Base-by-base conservation (phyloP, 2,888 invertebrate species). In the Stenodera caucasica region DNA sequence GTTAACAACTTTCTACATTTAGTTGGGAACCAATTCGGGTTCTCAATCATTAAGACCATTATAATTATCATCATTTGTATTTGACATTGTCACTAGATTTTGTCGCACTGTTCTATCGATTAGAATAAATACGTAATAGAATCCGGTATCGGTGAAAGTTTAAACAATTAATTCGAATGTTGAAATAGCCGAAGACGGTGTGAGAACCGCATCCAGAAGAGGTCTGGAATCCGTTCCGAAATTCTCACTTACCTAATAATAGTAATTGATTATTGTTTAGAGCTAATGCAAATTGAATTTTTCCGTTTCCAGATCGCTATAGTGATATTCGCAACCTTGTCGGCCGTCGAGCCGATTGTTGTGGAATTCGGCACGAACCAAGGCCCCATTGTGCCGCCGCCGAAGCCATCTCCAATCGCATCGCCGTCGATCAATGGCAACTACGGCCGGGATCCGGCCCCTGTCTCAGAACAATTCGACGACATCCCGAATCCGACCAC, bases 281-380 rank as follows among this genome's bases (percentile, higher is more conserved):
- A n/a, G n/a, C n/a, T n/a, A n/a, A n/a, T n/a, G n/a, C n/a, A n/a
- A n/a, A n/a, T n/a, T n/a, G n/a, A n/a, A n/a, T n/a, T n/a, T n/a
- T n/a, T n/a, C n/a, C n/a, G n/a, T 6, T 51, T 51, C 2, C 29
- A 51, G 29, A 51, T 49, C 3, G 8, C 29, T 30, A 15, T 32
- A 18, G 18, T 18, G 14, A 11, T 51, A n/a, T n/a, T 76, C 56
- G 57, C 72, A 52, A 69, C 72, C 66, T 70, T 73, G 67, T 70
- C 71, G 35, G 57, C 67, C 3, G 60, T 76, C 30, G 75, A 77
- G 60, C 77, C 79, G 33, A 78, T 80, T 60, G 79, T 78, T 78
- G 80, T 81, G 29, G 73, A 77, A 35, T 81, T 78, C 64, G 81
- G 81, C 33, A 80, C 80, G 3, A 80, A 77, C 30, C 73, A 75